A percentile compares a stretch with the other conserved stretches of the same genome.
Evolutionary conservation across 2,888 invertebrate species (phyloP).

Genomic region (Oscheius sp.): DNA sequence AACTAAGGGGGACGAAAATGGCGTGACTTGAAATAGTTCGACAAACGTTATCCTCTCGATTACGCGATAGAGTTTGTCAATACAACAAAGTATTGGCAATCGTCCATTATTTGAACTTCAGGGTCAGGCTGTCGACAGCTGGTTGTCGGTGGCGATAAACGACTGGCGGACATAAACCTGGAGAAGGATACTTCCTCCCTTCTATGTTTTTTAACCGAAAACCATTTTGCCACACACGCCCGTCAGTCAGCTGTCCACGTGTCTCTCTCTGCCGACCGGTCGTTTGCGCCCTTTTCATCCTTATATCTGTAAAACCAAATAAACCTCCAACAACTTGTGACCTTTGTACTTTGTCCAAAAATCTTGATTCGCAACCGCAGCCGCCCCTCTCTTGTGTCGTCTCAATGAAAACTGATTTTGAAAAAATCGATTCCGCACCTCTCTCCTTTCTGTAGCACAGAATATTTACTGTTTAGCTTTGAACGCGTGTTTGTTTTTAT

Average conservation of each 20-base stretch:
- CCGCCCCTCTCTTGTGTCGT: not conserved
- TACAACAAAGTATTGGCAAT: not conserved
- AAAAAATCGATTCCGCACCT: not conserved
- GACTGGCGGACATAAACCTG: conserved; percentile 11
- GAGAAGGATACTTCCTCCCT: not conserved
- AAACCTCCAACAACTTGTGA: not conserved
- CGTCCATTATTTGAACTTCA: conserved; percentile 20
- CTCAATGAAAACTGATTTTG: not conserved
- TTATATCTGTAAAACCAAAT: conserved; percentile 13
- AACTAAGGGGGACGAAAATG: not conserved
- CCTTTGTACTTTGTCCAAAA: not conserved
- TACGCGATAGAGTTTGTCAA: not conserved
- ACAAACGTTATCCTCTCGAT: not conserved
- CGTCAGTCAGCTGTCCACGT: conserved; percentile 27
- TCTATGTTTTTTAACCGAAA: not conserved
- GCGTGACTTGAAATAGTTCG: not conserved
- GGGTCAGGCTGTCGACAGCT: conserved; percentile 28
- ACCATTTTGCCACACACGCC: not conserved
- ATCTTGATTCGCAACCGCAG: not conserved
- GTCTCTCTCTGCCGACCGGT: conserved; percentile 21
- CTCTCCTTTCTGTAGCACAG: not conserved
- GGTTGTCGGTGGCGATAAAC: conserved; percentile 23
- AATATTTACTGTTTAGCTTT: conserved; percentile 3
- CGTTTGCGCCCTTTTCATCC: conserved; percentile 7
- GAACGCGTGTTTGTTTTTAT: not conserved